These are phyloP conservation scores for Varanus salvator DNA, from an alignment of 2,113 vertebrate genomes.

Conservation along the genomic window DNA sequence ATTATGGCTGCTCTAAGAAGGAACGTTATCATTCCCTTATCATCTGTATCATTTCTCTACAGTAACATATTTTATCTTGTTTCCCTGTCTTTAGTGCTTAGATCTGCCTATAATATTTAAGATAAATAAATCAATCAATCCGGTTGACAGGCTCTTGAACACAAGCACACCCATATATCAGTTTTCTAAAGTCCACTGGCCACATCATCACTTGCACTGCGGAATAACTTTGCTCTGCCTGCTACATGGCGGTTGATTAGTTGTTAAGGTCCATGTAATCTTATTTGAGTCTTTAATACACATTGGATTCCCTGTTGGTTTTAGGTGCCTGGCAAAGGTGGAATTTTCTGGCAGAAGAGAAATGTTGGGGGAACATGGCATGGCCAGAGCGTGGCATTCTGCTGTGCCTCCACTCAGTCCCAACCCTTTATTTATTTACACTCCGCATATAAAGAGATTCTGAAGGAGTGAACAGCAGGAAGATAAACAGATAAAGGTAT, in stretches of 20 bases:
- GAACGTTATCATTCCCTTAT: background rate
- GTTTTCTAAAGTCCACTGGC: background rate
- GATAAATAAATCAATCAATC: background rate
- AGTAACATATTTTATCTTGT: too few species aligned
- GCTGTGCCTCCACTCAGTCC: background rate
- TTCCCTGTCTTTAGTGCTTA: background rate
- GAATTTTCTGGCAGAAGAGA: background rate
- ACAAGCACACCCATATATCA: too few species aligned
- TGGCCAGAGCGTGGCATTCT: background rate
- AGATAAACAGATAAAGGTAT: too few species aligned
- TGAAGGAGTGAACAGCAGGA: too few species aligned
- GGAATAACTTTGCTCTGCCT: background rate
- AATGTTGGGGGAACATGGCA: too few species aligned
- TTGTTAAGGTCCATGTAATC: background rate
- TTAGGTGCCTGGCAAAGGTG: background rate
- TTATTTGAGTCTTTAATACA: background rate
- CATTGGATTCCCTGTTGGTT: background rate
- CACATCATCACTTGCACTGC: background rate
- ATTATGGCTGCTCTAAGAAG: background rate
- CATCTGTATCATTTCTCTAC: background rate
- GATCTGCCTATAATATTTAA: background rate
- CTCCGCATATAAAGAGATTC: too few species aligned
- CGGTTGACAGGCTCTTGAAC: too few species aligned
- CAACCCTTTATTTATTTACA: background rate
- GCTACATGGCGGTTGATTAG: background rate